These are phyloP conservation scores for Triplophysa bombifrons DNA, from an alignment of 2,797 vertebrate genomes.

Conservation along the genomic window DNA sequence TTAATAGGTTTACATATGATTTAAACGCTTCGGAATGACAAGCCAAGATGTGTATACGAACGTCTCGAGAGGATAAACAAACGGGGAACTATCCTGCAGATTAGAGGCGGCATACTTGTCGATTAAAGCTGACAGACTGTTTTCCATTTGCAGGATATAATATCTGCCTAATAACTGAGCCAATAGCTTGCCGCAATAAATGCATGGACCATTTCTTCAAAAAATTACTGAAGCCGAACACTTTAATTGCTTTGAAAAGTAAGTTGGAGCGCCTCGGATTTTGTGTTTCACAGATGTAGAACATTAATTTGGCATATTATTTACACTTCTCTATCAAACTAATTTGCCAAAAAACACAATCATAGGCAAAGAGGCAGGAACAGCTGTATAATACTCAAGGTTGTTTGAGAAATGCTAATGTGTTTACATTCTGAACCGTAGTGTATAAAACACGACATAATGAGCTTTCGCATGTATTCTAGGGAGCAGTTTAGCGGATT, in stretches of 20 bases:
- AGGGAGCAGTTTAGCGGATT: not conserved
- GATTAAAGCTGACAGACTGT: constrained; percentile 51
- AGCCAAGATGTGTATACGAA: constrained; percentile 1
- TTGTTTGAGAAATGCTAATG: constrained; percentile 37
- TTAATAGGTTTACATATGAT: constrained; percentile 31
- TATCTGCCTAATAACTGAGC: constrained; percentile 49
- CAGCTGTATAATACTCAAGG: constrained; percentile 29
- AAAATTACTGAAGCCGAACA: constrained; percentile 54
- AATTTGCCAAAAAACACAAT: constrained; percentile 46
- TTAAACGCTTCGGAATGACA: constrained; percentile 7
- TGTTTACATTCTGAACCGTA: constrained; percentile 5
- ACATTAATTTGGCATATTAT: constrained; percentile 56
- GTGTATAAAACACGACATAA: not conserved
- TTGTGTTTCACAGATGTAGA: constrained; percentile 48
- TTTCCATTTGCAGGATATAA: constrained; percentile 49
- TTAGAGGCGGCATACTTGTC: constrained; percentile 45
- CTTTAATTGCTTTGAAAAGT: constrained; percentile 58
- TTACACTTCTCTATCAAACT: constrained; percentile 49
- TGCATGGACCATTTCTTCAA: constrained; percentile 50
- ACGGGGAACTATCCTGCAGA: constrained; percentile 51
- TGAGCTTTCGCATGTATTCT: not conserved
- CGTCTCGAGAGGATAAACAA: constrained; percentile 21
- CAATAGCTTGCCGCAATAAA: constrained; percentile 26
- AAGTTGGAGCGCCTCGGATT: constrained; percentile 36
- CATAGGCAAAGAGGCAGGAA: constrained; percentile 33